phyloP scores from a whole-genome alignment of 2,113 vertebrate species.

The Rhinichthys klamathensis region DNA sequence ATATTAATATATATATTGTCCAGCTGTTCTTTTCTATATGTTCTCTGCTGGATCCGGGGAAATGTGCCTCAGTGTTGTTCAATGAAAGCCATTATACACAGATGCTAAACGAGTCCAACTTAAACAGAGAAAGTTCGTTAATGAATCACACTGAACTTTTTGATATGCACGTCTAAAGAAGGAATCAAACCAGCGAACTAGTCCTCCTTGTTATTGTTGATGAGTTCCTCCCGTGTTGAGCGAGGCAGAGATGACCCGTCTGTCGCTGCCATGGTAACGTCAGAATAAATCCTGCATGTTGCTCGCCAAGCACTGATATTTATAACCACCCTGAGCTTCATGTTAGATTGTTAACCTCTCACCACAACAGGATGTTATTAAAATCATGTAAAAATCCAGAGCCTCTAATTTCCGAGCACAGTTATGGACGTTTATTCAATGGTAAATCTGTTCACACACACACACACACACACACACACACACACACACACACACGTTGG shows the following conservation, averaged over 20 bases:
- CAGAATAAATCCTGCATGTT: conserved; percentile 48
- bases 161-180: conserved; percentile 41
- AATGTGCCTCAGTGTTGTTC: too few relatives aligned
- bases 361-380: conserved; percentile 20
- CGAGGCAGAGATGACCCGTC: conserved; percentile 54
- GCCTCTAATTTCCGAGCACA: not conserved
- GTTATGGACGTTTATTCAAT: not conserved
- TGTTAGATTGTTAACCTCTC: conserved; percentile 51
- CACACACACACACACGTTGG: too few relatives aligned
- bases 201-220: conserved; percentile 47
- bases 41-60: too few relatives aligned
- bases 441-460: not conserved
- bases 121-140: not conserved
- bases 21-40: too few relatives aligned
- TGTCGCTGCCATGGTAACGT: conserved; percentile 60
- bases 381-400: conserved; percentile 18
- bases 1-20: too few relatives aligned
- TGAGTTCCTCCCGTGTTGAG: conserved; percentile 44
- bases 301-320: conserved; percentile 51
- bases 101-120: not conserved
- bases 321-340: conserved; percentile 52
- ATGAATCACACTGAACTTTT: conserved; percentile 1
- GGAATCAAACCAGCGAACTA: conserved; percentile 40
- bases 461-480: too few relatives aligned
- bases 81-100: not conserved